Conservation (phyloP, 2,113 vertebrate species). For the Camelus bactrianus region DNA sequence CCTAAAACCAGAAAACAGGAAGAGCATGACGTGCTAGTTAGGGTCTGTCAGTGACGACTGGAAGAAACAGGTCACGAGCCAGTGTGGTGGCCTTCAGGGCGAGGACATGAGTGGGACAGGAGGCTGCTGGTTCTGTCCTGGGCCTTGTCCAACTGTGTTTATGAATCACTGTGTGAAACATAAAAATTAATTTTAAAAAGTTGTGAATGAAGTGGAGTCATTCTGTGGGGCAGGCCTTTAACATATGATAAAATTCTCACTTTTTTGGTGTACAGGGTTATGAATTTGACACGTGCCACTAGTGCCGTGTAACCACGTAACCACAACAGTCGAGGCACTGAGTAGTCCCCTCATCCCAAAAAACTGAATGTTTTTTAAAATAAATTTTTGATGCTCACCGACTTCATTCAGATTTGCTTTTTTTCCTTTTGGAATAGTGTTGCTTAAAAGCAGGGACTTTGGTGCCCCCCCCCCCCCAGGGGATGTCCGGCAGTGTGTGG, state of each 20-base stretch:
- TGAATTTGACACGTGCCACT: background rate
- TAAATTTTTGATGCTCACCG: too few relatives aligned
- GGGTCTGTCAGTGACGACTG: too few relatives aligned
- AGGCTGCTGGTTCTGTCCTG: background rate
- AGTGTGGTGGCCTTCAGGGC: background rate
- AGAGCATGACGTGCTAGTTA: background rate
- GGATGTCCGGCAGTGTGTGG: too few relatives aligned
- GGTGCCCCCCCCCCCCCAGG: too few relatives aligned
- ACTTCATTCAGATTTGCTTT: background rate
- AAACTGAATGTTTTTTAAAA: background rate
- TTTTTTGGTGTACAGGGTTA: background rate
- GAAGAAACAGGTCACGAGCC: too few relatives aligned
- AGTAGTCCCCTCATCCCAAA: background rate
- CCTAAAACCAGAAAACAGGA: background rate
- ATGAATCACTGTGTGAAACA: background rate
- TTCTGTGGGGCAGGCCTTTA: too few relatives aligned
- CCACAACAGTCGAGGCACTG: too few relatives aligned
- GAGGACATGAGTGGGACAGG: too few relatives aligned
- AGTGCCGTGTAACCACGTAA: background rate
- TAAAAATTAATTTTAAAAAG: background rate
- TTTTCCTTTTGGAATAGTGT: background rate
- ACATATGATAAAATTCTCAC: accelerated
- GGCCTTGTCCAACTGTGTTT: background rate
- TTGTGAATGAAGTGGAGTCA: background rate
- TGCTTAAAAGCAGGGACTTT: background rate